Conservation (phyloP, 2,797 vertebrate species). For the Muscicapa comitata region DNA sequence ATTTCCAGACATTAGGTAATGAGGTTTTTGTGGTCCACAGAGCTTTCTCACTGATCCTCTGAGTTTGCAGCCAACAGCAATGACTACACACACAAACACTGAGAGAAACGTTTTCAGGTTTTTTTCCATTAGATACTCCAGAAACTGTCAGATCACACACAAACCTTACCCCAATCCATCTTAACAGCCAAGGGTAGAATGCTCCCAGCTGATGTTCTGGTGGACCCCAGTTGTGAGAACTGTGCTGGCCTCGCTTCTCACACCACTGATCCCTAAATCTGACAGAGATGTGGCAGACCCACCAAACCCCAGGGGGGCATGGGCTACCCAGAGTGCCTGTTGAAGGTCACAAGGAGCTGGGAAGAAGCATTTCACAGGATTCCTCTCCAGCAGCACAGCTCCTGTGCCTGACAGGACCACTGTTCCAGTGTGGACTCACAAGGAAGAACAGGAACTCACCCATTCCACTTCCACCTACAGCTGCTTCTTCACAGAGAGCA, state of each 20-base stretch:
- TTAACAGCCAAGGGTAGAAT: background rate
- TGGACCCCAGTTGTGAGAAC: background rate
- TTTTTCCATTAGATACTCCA: background rate
- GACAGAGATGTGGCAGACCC: background rate
- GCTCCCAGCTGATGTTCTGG: background rate
- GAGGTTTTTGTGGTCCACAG: slow-evolving; percentile 60
- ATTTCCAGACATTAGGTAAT: slow-evolving; percentile 60
- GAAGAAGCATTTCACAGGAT: background rate
- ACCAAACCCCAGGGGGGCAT: background rate
- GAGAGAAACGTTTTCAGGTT: background rate
- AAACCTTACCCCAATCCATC: background rate
- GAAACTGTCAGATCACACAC: background rate
- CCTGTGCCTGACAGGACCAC: background rate
- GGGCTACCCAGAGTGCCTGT: background rate
- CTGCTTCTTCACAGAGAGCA: background rate
- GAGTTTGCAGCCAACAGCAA: background rate
- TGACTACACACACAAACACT: background rate
- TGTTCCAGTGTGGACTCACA: fast-evolving
- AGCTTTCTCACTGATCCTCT: slow-evolving; percentile 1
- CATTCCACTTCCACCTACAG: background rate
- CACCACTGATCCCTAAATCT: background rate
- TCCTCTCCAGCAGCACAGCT: background rate
- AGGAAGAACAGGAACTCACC: background rate
- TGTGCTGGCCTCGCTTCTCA: fast-evolving
- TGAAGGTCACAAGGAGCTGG: background rate